phyloP scores from a whole-genome alignment of 2,797 vertebrate species.

The Oceanodroma leucorhoa region DNA sequence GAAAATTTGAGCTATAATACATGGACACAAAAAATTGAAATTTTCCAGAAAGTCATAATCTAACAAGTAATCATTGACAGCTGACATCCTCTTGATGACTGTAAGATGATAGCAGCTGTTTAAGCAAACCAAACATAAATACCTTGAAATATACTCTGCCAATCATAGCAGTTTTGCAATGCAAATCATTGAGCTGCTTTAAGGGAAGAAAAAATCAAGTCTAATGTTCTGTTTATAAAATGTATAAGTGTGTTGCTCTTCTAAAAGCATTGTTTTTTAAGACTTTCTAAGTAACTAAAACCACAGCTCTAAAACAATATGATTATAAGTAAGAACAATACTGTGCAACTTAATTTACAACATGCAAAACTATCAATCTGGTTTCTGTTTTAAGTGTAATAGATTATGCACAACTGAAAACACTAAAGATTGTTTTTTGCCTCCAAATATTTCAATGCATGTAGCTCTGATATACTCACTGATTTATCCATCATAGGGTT shows the following conservation, averaged over 20 bases:
- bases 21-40: not conserved
- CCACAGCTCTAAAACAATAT: not conserved
- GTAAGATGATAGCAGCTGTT: not conserved
- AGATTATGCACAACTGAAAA: not conserved
- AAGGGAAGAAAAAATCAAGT: not conserved
- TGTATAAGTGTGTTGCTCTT: not conserved
- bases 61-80: not conserved
- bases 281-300: not conserved
- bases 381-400: not conserved
- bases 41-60: not conserved
- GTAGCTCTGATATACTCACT: not conserved
- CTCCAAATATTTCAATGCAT: not conserved
- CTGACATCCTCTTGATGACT: not conserved
- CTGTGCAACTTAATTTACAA: not conserved
- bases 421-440: rapidly evolving
- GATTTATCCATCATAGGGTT: rapidly evolving
- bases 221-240: not conserved
- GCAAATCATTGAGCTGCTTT: not conserved
- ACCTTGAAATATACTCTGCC: not conserved
- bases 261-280: not conserved
- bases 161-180: not conserved
- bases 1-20: not conserved
- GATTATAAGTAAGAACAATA: not conserved
- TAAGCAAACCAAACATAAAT: not conserved
- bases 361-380: not conserved